A percentile compares a stretch with the other conserved stretches of the same genome.
phyloP scores from a whole-genome alignment of 1,140 invertebrate genomes.

The Schlechtendalia chinensis region DNA sequence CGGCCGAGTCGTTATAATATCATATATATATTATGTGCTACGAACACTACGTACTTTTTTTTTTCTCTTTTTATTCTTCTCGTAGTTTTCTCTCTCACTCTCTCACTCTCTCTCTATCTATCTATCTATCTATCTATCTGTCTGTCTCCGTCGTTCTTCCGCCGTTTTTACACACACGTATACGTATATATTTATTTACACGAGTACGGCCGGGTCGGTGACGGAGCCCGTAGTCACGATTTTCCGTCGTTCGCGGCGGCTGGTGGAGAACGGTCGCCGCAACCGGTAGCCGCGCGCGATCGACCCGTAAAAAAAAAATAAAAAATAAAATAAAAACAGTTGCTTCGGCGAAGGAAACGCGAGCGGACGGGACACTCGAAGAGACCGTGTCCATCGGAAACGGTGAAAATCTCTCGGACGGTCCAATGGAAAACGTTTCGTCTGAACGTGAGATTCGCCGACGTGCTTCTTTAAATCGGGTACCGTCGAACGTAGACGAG shows the following conservation, averaged over 20 bases:
- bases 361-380: too few relatives aligned
- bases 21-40: background rate
- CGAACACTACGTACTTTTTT: background rate
- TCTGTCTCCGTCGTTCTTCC: background rate
- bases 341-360: background rate
- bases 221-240: constrained; percentile 19
- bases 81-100: background rate
- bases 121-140: too few relatives aligned
- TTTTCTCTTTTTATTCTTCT: background rate
- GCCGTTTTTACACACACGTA: background rate
- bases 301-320: constrained; percentile 12
- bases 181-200: background rate
- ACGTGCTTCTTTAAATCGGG: too few relatives aligned
- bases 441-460: too few relatives aligned
- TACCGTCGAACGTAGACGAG: too few relatives aligned
- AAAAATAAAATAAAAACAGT: background rate
- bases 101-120: background rate
- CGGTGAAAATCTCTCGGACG: too few relatives aligned
- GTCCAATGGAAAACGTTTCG: too few relatives aligned
- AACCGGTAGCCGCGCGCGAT: constrained; percentile 33
- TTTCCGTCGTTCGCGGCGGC: constrained; percentile 3
- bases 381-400: too few relatives aligned
- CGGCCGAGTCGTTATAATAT: background rate
- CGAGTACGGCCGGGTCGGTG: background rate
- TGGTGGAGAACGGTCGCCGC: background rate